Conservation (phyloP, 2,888 invertebrate genomes). For the Eurytoma adleriae region DNA sequence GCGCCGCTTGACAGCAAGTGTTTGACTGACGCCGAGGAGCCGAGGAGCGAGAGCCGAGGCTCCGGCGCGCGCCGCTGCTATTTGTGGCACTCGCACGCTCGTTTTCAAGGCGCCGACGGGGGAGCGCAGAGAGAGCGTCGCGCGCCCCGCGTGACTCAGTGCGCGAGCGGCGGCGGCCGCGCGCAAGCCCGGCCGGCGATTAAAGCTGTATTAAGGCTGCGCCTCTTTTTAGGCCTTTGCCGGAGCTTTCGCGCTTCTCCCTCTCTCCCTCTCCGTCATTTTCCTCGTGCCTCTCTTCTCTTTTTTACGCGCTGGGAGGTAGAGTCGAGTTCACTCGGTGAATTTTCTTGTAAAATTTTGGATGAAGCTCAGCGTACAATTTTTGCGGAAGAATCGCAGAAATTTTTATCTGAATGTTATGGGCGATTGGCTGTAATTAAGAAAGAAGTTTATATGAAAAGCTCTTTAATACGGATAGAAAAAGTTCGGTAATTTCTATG, state of each 20-base stretch:
- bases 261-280: background rate
- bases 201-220: slow-evolving; percentile 11
- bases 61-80: slow-evolving; percentile 3
- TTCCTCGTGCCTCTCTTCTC: background rate
- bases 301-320: background rate
- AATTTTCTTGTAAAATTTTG: too few species aligned
- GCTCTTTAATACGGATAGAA: too few species aligned
- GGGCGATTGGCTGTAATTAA: too few species aligned
- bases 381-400: too few species aligned
- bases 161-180: background rate
- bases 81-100: slow-evolving; percentile 6
- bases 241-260: background rate
- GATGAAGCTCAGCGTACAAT: too few species aligned
- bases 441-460: too few species aligned
- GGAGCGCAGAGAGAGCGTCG: background rate
- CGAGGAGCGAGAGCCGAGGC: background rate
- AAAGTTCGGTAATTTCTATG: too few species aligned
- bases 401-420: too few species aligned
- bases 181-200: background rate
- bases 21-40: slow-evolving; percentile 71
- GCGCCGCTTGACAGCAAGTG: slow-evolving; percentile 68
- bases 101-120: slow-evolving; percentile 40
- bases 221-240: slow-evolving; percentile 2
- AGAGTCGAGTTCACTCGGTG: background rate
- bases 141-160: slow-evolving; percentile 24